Conservation (phyloP, 1,140 invertebrate genomes). For the Chelonus insularis region DNA sequence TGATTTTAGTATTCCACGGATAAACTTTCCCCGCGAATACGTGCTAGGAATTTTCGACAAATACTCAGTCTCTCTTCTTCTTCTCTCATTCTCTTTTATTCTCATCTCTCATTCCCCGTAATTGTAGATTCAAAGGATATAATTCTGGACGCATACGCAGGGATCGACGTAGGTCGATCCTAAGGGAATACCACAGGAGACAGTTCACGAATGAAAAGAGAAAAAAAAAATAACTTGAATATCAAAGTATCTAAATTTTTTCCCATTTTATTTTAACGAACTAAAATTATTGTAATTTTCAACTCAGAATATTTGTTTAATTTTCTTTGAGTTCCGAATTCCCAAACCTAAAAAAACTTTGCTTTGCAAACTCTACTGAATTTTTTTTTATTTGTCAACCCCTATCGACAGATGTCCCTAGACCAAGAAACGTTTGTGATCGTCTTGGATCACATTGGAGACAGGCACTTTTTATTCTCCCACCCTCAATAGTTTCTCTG, state of each 20-base stretch:
- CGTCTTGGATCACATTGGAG: too few relatives aligned
- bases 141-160: conserved; percentile 45
- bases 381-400: too few relatives aligned
- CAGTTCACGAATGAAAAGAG: conserved; percentile 7
- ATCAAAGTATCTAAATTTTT: not conserved
- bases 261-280: conserved; percentile 48
- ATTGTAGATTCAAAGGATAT: conserved; percentile 62
- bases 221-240: conserved; percentile 9
- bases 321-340: too few relatives aligned
- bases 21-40: conserved; percentile 51
- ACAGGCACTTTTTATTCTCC: not conserved
- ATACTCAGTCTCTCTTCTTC: conserved; percentile 7
- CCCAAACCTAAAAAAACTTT: too few relatives aligned
- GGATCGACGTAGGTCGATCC: conserved; percentile 29
- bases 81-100: conserved; percentile 9
- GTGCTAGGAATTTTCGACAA: conserved; percentile 49
- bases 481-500: not conserved
- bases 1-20: conserved; percentile 57
- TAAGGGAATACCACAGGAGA: conserved; percentile 15
- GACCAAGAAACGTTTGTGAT: too few relatives aligned
- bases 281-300: conserved; percentile 54
- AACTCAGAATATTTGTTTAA: too few relatives aligned
- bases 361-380: too few relatives aligned
- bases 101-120: conserved; percentile 44
- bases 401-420: too few relatives aligned